Evolutionary conservation across 2,888 invertebrate species (phyloP).

Genomic region (Diadegma fenestrale): DNA sequence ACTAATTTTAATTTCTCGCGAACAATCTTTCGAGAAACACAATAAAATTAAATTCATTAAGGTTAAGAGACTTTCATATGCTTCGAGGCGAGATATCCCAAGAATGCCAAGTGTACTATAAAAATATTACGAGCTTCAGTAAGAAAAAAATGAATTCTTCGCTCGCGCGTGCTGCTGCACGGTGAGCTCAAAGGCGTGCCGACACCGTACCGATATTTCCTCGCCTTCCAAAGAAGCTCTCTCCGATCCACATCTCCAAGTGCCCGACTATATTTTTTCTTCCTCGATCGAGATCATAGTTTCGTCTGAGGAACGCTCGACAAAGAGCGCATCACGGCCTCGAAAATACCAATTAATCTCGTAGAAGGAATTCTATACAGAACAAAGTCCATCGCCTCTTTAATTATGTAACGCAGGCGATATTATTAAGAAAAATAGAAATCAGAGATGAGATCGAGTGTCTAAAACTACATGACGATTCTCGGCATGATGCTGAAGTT

Average conservation of each 20-base stretch:
- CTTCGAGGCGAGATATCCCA: slow-evolving; percentile 17
- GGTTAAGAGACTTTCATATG: slow-evolving; percentile 12
- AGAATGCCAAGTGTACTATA: slow-evolving; percentile 33
- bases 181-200: slow-evolving; percentile 64
- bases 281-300: slow-evolving; percentile 36
- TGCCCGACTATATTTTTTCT: slow-evolving; percentile 13
- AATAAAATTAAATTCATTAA: slow-evolving; percentile 2
- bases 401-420: not conserved
- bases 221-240: slow-evolving; percentile 60
- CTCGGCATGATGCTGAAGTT: too few species aligned
- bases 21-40: not conserved
- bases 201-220: slow-evolving; percentile 63
- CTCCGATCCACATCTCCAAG: slow-evolving; percentile 45
- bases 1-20: not conserved
- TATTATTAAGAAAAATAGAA: not conserved
- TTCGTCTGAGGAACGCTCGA: slow-evolving; percentile 1
- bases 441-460: slow-evolving; percentile 27
- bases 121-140: slow-evolving; percentile 30
- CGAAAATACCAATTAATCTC: slow-evolving; percentile 73
- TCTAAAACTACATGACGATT: too few species aligned
- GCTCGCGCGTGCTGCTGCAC: slow-evolving; percentile 44
- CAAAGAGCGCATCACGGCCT: slow-evolving; percentile 63
- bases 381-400: slow-evolving; percentile 23
- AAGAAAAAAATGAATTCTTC: slow-evolving; percentile 46
- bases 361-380: slow-evolving; percentile 12